Evolutionary conservation across 2,797 vertebrate species (phyloP), one percentile per base, ranked within the genome.

Genomic region (Hirundo rustica): DNA sequence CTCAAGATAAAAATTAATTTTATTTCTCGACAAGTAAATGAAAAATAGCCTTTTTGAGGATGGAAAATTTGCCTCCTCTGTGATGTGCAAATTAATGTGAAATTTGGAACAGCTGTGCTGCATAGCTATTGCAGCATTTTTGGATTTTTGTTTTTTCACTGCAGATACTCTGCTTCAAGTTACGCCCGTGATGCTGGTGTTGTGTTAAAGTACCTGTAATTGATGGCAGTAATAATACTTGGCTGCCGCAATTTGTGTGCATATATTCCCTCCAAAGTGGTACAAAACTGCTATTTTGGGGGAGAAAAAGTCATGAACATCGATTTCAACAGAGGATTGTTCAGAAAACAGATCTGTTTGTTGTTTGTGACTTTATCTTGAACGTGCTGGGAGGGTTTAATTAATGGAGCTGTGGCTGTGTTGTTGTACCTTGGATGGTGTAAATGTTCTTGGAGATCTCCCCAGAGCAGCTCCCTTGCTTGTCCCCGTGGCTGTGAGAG

Each of bases 71-170:
- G 6, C 77, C 47, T 79, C 13, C 16, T 57, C 61, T 88, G 40
- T 83, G 61, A 80, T 65, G 36, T 90, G 76, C 68, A 91, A 86
- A 93, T 96, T 83, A 83, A 75, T 88, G 79, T 51, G 64, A 77
- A 91, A 75, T 70, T 62, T 61, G 55, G 40, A 88, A 23, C 32
- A 72, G 42, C 54, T 68, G 47, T 75, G 53, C 21, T 83, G 11
- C 23, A 21, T n/a, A 76, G 13, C 25, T 84, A 4, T 84, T 79
- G 10, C n/a, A 70, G 64, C 2, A 2, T 20, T 70, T 58, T 58
- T 26, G 57, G 57, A 17, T 36, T 58, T 68, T 64, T 75, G 26
- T 0, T 62, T 82, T 70, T 70, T 89, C 57, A 40, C 47, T 89
- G 79, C 73, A 45, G 51, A 34, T 82, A 71, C 1, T 80, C 22